Base-by-base conservation (phyloP, 2,113 vertebrate species). In the Thunnus maccoyii region DNA sequence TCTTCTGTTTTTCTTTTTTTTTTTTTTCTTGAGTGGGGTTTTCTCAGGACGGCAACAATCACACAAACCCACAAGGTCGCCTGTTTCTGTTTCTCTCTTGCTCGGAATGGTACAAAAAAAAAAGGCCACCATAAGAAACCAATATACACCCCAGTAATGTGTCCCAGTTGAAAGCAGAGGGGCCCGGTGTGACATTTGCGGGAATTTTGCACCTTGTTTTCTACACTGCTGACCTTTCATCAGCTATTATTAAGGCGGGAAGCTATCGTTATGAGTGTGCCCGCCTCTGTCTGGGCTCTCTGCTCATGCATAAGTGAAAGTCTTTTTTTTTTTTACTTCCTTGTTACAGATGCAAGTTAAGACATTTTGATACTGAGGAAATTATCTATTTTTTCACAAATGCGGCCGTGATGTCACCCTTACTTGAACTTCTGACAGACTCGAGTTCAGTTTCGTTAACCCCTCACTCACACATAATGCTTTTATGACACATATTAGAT, bases 1-100 rank as follows among this genome's bases (percentile, higher is more conserved):
- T 13, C 16, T 72, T 68, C 36, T 41, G 36, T 41, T 52, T 50
- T 83, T 66, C 56, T 56, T 36, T 32, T 54, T 52, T 50, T 52
- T 50, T 61, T 56, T 36, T 32, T 54, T 25, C 12, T 17, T 51
- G 44, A 30, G 25, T 20, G 57, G 69, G 55, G 48, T 66, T 65
- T 79, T 87, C 84, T 78, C 41, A 79, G 57, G 78, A 73, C 15
- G 6, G 3, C 14, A 3, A 52, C 50, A 74, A 58, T 75, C 61
- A 71, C 44, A 77, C 62, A 55, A 85, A 71, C 48, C 46, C 63
- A 73, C 85, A 73, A 48, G 57, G 60, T 44, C 27, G 32, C 44
- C 72, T 61, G 27, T 36, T 12, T 36, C n/a, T 48, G 27, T 46
- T 14, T 61, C 67, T 61, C 67, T 51, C 50, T 58, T 36, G 14